Evolutionary conservation across 2,797 vertebrate genomes (phyloP), one percentile per base, ranked within the genome.

Genomic region (Manis crassicaudata): DNA sequence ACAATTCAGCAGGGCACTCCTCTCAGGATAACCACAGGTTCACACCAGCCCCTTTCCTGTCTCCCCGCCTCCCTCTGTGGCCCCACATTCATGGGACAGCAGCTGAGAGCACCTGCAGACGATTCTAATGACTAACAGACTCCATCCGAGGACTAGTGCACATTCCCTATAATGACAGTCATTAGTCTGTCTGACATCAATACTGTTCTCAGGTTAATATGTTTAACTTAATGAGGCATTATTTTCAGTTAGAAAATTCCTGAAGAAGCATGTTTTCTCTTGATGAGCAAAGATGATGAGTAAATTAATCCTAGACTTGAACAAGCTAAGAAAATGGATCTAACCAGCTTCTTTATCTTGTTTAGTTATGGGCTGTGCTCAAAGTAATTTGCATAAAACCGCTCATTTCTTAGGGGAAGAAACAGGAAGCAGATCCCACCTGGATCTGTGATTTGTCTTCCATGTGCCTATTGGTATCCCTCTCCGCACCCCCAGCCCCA

Each of bases 221-320:
- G 84, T 97, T 97, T 97, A 92, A 98, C 93, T 97, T 98, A 98
- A 98, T 96, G 98, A 98, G 96, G 97, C 98, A 97, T 98, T 97
- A 96, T 98, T 98, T 98, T 97, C 95, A 63, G 90, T 96, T 96
- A 91, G 81, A 97, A 98, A 98, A 97, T 93, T 97, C 97, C 96
- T 98, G 75, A 97, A 96, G 97, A 97, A 97, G 96, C 96, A 88
- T 94, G 93, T 98, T 98, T 98, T 95, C 97, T 98, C 96, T 89
- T 94, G 95, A 96, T 25, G 83, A 97, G 79, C 90, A 92, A 87
- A 97, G 76, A 89, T 95, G 88, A 97, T 1, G 94, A 97, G 90
- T 92, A 97, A 96, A 98, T 98, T 98, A 98, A 98, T 98, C 97
- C 96, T 35, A 95, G 96, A 90, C 95, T 97, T 97, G 96, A 98